Evolutionary conservation across 2,797 vertebrate species (phyloP), one percentile per base, ranked within the genome.

Genomic region (Enteromius thamalakanensis): DNA sequence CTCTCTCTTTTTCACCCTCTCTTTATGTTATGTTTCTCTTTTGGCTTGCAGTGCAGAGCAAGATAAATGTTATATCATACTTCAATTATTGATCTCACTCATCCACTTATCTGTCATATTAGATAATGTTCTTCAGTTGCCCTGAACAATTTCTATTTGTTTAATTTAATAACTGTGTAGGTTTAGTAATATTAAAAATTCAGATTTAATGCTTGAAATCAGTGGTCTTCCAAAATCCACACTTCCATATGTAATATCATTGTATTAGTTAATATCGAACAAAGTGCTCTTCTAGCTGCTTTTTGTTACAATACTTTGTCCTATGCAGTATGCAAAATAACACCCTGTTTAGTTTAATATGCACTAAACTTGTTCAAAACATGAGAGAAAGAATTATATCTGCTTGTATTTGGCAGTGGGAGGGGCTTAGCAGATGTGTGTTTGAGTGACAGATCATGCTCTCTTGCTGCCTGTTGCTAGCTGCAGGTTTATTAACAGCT

Each of bases 41-140:
- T 81, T 69, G 62, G 64, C 74, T 83, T 84, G 74, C 67, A 68
- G 42, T 67, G 79, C 79, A 76, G 34, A 76, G 76, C 8, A 58
- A 60, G 62, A 80, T 49, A 21, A 86, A 34, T 82, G 29, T 60
- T 49, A 49, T 76, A 37, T 60, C 23, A 69, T 65, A 82, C 64
- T 49, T 34, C 10, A 83, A 55, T 64, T 81, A 75, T 58, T 80
- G 79, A 51, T 84, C 15, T 82, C 82, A 86, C 75, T 84, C 76
- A 86, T 76, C 12, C 82, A 81, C 58, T 79, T 82, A 79, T 84
- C 37, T 84, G 34, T 32, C 47, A 40, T 69, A 55, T 64, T 40
- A 55, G n/a, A 1, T 42, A 60, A 72, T 76, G 51, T 12, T 79
- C 8, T 37, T 55, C n/a, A 37, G 47, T 53, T 55, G 14, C 32